Conservation (phyloP, 2,888 invertebrate species). For the Apodemia zela region DNA sequence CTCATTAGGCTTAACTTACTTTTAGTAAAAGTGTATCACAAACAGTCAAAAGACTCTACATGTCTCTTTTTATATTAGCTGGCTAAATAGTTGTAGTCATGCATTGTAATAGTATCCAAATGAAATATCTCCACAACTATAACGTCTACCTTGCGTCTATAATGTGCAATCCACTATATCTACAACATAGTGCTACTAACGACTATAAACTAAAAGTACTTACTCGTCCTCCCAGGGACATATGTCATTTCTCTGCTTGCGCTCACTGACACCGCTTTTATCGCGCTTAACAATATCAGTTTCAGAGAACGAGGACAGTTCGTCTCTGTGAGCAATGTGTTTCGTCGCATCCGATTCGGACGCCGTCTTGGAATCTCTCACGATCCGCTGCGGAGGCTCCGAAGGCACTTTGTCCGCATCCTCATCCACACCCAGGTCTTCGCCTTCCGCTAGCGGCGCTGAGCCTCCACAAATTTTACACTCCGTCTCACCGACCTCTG, state of each 20-base stretch:
- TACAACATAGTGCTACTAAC: constrained; percentile 12
- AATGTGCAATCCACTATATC: constrained; percentile 1
- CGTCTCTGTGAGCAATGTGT: constrained; percentile 65
- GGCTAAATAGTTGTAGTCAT: too few species aligned
- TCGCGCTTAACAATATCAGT: constrained; percentile 69
- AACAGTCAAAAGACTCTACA: neutral
- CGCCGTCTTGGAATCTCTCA: constrained; percentile 50
- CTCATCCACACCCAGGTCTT: constrained; percentile 85
- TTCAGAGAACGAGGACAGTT: constrained; percentile 64
- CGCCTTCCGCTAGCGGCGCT: constrained; percentile 84
- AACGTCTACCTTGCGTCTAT: neutral
- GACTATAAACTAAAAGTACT: constrained; percentile 64
- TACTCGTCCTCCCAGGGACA: constrained; percentile 98
- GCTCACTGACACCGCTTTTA: constrained; percentile 58
- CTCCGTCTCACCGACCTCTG: neutral
- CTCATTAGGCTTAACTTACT: too few species aligned
- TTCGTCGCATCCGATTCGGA: constrained; percentile 57
- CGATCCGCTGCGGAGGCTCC: constrained; percentile 52
- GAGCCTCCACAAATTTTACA: constrained; percentile 10
- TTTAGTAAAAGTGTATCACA: too few species aligned
- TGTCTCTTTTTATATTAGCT: neutral
- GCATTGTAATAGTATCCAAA: neutral
- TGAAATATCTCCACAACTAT: neutral
- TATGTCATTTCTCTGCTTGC: constrained; percentile 86
- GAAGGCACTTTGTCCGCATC: constrained; percentile 78